Evolutionary conservation across 2,113 vertebrate genomes (phyloP), one percentile per base, ranked within the genome.

Genomic region (Sturnus vulgaris): DNA sequence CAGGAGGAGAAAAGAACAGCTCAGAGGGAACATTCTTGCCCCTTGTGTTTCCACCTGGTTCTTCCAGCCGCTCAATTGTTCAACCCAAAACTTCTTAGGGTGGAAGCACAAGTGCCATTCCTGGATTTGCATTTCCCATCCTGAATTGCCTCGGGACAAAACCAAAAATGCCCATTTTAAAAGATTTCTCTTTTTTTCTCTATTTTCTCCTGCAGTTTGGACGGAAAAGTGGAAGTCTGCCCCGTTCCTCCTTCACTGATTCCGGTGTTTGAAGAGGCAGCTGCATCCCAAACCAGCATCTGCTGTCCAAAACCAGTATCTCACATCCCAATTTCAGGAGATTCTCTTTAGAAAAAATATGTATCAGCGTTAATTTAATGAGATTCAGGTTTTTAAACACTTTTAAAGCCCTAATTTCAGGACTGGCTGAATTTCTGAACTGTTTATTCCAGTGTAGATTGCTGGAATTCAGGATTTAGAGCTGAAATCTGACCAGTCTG

Each of bases 171-270:
- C 33, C 25, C 24, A 11, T 53, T 47, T 75, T 21, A 9, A 15
- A 60, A 46, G 4, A 66, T 39, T 46, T 25, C 37, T 28, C 50
- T 53, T 53, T 37, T 37, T 37, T 37, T 37, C 37, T 37, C 37
- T 37, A 37, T 37, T 39, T 53, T 25, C 37, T 28, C 50, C 30
- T 53, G 24, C 16, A 60, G 19, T 60, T 66, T n/a, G 39, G 16
- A 47, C 53, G 53, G 1, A 28, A 39, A 82, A 53, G 9, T 47
- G 8, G 28, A 30, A 66, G 5, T 30, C 25, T 1, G 0, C 2
- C n/a, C 24, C 0, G 0, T 18, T 60, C 46, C n/a, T 60, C 20
- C n/a, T 20, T 47, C 53, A 25, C 11, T 27, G 16, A 46, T 24
- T 46, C 12, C 2, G 1, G 9, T 40, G 28, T 39, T 39, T 46